A percentile compares a stretch with the other conserved stretches of the same genome.
phyloP scores from a whole-genome alignment of 2,113 vertebrate species.

The Oryzias melastigma region DNA sequence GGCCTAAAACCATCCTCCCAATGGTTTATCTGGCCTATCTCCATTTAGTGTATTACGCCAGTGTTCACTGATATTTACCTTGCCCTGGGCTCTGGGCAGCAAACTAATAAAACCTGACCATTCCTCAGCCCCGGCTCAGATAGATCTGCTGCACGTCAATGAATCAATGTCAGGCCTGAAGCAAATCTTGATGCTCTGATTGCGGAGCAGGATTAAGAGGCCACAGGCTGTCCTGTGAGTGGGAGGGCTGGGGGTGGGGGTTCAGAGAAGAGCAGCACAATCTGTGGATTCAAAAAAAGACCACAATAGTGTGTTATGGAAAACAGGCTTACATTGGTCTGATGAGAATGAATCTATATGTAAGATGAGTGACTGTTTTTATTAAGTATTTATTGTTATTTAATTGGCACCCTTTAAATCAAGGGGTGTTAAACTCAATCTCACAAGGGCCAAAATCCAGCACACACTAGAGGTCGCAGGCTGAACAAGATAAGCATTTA shows the following conservation, averaged over 20 bases:
- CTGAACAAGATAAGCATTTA: no score
- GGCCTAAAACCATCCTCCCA: slow-evolving; percentile 27
- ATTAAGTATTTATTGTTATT: no score
- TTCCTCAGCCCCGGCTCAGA: slow-evolving; percentile 32
- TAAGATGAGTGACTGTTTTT: no score
- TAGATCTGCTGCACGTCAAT: slow-evolving; percentile 35
- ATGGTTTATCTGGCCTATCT: slow-evolving; percentile 44
- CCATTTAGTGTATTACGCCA: slow-evolving; percentile 37
- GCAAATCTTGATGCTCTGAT: slow-evolving; percentile 47
- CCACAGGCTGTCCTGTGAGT: slow-evolving; percentile 25
- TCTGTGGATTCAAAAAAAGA: slow-evolving; percentile 5
- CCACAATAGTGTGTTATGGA: no score
- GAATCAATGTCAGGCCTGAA: slow-evolving; percentile 54
- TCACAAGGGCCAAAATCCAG: no score
- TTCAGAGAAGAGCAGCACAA: not conserved
- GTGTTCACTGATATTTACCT: slow-evolving; percentile 40
- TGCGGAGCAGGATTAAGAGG: slow-evolving; percentile 70
- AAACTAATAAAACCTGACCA: slow-evolving; percentile 36
- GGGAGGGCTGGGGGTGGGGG: not conserved
- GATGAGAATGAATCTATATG: no score
- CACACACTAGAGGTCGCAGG: no score
- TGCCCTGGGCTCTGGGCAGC: slow-evolving; percentile 23
- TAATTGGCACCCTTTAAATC: no score
- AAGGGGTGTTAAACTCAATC: no score
- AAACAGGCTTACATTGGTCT: no score